Evolutionary conservation across 2,888 invertebrate genomes (phyloP).

Genomic region (Pimpla rufipes): DNA sequence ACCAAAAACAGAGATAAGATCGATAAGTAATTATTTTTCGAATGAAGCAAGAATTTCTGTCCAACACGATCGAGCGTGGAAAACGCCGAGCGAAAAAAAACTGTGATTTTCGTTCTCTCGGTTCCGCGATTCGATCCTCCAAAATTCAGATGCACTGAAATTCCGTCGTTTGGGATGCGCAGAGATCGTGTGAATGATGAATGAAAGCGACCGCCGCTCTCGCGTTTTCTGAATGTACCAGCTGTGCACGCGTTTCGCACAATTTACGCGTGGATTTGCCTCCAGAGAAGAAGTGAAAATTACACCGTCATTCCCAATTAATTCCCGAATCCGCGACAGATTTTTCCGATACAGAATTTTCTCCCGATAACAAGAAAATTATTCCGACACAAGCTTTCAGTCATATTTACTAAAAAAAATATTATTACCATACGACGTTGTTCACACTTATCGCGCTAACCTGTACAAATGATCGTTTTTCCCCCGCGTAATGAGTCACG

Average conservation of each 20-base stretch:
- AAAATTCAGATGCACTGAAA: constrained; percentile 33
- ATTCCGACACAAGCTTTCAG: constrained; percentile 43
- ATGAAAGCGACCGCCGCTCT: not conserved
- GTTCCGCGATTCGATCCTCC: constrained; percentile 41
- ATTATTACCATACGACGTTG: constrained; percentile 57
- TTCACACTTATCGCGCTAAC: constrained; percentile 62
- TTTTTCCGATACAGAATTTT: no score
- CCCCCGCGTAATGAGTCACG: constrained; percentile 2
- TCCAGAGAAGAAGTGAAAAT: not conserved
- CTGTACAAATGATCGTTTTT: constrained; percentile 55
- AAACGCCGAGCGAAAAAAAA: constrained; percentile 33
- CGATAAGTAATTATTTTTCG: constrained; percentile 60
- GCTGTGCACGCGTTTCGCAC: constrained; percentile 44
- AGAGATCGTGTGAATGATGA: constrained; percentile 22
- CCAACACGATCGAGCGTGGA: constrained; percentile 4
- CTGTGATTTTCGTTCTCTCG: constrained; percentile 63
- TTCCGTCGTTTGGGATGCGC: constrained; percentile 23
- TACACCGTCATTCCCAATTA: not conserved
- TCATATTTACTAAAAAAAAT: constrained; percentile 41
- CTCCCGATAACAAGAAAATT: constrained; percentile 4
- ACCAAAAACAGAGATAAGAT: constrained; percentile 18
- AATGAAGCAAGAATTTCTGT: constrained; percentile 27
- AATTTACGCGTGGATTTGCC: constrained; percentile 4
- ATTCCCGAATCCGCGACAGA: not conserved
- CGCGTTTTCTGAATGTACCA: constrained; percentile 32